Base-by-base conservation (phyloP, 2,888 invertebrate species). In the Spisula subtruncata region DNA sequence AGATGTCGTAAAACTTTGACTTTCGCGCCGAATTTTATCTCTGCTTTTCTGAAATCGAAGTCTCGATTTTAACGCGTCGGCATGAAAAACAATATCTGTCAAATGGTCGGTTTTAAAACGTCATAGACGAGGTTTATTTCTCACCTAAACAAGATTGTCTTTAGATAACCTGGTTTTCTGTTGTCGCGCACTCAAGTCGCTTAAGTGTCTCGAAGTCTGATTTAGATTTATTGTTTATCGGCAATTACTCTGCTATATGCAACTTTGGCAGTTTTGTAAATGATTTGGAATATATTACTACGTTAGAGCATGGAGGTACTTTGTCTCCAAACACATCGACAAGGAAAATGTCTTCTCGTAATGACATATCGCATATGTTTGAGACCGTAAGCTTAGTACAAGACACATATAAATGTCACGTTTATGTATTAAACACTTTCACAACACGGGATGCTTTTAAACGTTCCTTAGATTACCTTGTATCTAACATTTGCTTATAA, bases 51-150 rank as follows among this genome's bases (percentile, higher is more conserved):
- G 48, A 83, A 89, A 89, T 83, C 81, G 86, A 81, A 86, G 85
- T 85, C 81, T 83, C 79, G 86, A 89, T 89, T 89, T 89, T 89
- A 89, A 86, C 79, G 79, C 79, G 46, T 5, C 71, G 32, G 29
- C 83, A 89, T 89, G 86, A 86, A 89, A 82, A 75, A 89, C 89
- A 89, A 89, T 89, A 83, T 89, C 83, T 89, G 89, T 89, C 85
- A 85, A 85, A 75, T 66, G 54, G 54, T 79, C 71, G 32, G 75
- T 85, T 85, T 85, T 79, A 85, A 85, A 85, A 85, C 75, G 85
- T 71, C 85, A 75, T 71, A 29, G 32, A 85, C 8, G 54, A 84
- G 41, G 83, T 84, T 84, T 84, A 66, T 84, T 41, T 71, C 66
- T 4, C 83, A 71, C 83, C 46, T 84, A 84, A 48, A 48, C 35